These are phyloP conservation scores for Cavia porcellus DNA, from an alignment of 2,113 vertebrate genomes.

Conservation along the genomic window DNA sequence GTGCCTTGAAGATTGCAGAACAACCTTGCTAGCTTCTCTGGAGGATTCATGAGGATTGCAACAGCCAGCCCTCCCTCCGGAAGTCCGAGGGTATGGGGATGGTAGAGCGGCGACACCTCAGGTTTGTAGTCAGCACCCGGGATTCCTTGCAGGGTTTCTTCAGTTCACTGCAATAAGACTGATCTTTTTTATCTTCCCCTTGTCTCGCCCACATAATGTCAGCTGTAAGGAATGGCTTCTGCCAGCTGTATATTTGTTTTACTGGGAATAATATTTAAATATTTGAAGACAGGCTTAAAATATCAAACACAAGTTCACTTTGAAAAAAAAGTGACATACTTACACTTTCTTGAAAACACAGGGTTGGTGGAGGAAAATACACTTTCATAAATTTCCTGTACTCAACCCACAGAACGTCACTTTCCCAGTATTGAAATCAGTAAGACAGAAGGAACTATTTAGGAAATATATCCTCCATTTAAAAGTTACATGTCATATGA, in stretches of 20 bases:
- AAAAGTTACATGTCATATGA: not conserved
- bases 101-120: rapidly evolving
- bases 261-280: slow-evolving; percentile 78
- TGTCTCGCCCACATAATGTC: slow-evolving; percentile 65
- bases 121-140: not conserved
- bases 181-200: slow-evolving; percentile 59
- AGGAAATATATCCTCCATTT: not conserved
- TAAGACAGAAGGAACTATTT: not conserved
- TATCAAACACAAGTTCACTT: slow-evolving; percentile 58
- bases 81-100: rapidly evolving
- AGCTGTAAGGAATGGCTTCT: slow-evolving; percentile 56
- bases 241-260: slow-evolving; percentile 70
- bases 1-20: not conserved
- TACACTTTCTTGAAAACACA: slow-evolving; percentile 61
- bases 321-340: not conserved
- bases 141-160: not conserved
- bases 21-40: not conserved
- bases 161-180: slow-evolving; percentile 24
- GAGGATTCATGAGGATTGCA: not conserved
- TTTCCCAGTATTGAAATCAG: not conserved
- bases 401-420: not conserved
- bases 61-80: not conserved
- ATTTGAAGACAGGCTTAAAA: slow-evolving; percentile 78
- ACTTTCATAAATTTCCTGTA: not conserved
- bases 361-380: not conserved